Percentiles rank a stretch among this genome's conserved stretches.
Conservation (phyloP, 2,888 invertebrate genomes). For the Enoplolaimus lenunculus region DNA sequence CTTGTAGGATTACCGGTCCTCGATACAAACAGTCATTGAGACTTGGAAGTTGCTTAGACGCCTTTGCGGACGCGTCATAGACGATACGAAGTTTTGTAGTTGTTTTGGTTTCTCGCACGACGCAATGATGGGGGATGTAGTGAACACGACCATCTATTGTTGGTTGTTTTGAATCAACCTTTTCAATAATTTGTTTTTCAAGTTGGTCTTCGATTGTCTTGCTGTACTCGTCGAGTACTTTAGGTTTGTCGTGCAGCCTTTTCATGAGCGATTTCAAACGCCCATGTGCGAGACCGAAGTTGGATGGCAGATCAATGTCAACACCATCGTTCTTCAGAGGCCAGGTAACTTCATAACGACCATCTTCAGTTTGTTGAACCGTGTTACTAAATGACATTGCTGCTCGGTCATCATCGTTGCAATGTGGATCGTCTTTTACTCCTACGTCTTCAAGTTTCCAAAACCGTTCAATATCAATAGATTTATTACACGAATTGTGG, state of each 20-base stretch:
- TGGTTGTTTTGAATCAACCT: not conserved
- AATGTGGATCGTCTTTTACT: too few species aligned
- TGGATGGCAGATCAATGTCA: conserved; percentile 2
- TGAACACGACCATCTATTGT: conserved; percentile 16
- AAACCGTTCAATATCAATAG: too few species aligned
- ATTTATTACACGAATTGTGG: too few species aligned
- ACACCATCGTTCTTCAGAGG: not conserved
- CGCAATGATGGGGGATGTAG: conserved; percentile 26
- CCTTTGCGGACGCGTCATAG: conserved; percentile 27
- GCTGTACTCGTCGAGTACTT: conserved; percentile 19
- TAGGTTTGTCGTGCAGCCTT: conserved; percentile 7
- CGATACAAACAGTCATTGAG: conserved; percentile 27
- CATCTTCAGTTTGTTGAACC: too few species aligned
- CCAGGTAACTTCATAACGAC: not conserved
- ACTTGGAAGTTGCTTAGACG: conserved; percentile 16
- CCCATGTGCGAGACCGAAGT: not conserved
- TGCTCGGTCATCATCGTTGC: too few species aligned
- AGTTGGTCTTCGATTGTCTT: conserved; percentile 19
- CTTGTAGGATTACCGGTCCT: conserved; percentile 24
- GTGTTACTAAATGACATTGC: too few species aligned
- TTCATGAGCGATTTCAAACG: not conserved
- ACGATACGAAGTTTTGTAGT: conserved; percentile 28
- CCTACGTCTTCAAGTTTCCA: too few species aligned
- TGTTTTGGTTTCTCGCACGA: too few species aligned
- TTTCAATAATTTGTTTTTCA: conserved; percentile 20